Percentiles rank a stretch among this genome's conserved stretches.
Conservation (phyloP, 2,888 invertebrate species). For the Chalcis sispes region DNA sequence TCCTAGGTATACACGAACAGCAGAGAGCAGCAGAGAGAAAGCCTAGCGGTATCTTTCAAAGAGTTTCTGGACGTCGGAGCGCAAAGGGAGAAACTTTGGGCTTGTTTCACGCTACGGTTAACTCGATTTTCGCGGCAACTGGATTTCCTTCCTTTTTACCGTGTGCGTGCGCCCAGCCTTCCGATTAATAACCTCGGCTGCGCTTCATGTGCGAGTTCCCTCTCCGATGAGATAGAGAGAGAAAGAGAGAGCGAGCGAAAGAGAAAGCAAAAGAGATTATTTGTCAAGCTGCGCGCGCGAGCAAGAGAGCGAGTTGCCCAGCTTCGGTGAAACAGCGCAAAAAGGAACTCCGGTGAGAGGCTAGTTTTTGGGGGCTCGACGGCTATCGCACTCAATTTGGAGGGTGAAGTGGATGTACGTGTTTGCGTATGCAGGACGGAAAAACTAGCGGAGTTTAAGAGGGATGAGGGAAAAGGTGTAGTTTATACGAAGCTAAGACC, state of each 20-base stretch:
- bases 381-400: slow-evolving; percentile 12
- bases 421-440: background rate
- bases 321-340: background rate
- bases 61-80: slow-evolving; percentile 32
- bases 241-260: too few relatives aligned
- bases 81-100: slow-evolving; percentile 52
- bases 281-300: background rate
- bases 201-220: too few relatives aligned
- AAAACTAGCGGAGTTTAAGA: too few relatives aligned
- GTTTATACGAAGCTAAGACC: background rate
- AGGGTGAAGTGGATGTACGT: background rate
- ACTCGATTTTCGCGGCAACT: slow-evolving; percentile 53
- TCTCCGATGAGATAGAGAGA: too few relatives aligned
- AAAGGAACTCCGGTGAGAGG: background rate
- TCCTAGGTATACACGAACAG: background rate
- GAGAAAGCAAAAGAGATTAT: background rate
- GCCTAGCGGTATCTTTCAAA: slow-evolving; percentile 42
- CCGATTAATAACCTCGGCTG: slow-evolving; percentile 47
- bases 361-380: too few relatives aligned
- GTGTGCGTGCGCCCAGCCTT: background rate
- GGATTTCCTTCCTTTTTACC: slow-evolving; percentile 46
- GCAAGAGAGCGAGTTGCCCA: background rate
- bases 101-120: slow-evolving; percentile 56
- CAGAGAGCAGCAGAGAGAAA: too few relatives aligned
- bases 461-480: too few relatives aligned